Conservation (phyloP, 2,888 invertebrate species). For the Callyntrura guangdongensis region DNA sequence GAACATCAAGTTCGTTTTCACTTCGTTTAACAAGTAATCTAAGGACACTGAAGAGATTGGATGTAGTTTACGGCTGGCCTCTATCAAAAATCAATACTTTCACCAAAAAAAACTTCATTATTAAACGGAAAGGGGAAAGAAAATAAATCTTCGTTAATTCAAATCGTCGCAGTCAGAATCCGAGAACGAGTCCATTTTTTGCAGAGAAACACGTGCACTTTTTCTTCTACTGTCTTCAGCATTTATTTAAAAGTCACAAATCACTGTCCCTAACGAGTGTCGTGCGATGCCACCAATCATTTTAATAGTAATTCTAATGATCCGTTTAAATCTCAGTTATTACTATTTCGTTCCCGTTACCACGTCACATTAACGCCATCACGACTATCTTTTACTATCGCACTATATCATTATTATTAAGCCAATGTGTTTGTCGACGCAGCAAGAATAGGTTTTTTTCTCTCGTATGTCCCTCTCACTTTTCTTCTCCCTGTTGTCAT, state of each 20-base stretch:
- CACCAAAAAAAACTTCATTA: background rate
- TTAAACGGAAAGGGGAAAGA: background rate
- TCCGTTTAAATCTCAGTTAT: conserved; percentile 19
- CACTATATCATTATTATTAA: conserved; percentile 39
- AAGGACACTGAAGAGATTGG: background rate
- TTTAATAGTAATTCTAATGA: conserved; percentile 38
- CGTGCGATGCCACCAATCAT: conserved; percentile 31
- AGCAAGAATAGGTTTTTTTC: conserved; percentile 15
- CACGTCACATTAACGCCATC: conserved; percentile 28
- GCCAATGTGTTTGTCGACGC: background rate
- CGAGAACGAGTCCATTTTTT: background rate
- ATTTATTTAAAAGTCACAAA: conserved; percentile 27
- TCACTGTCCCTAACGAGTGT: background rate
- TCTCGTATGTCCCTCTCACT: background rate
- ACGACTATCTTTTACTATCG: conserved; percentile 1
- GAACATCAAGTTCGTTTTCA: background rate
- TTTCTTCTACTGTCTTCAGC: background rate
- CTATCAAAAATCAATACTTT: conserved; percentile 21
- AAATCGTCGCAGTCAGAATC: background rate
- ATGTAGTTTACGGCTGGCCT: background rate
- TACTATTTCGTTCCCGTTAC: background rate
- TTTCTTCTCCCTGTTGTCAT: background rate
- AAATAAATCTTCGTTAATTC: conserved; percentile 24
- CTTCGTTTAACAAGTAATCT: background rate
- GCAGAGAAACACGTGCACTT: background rate